Percentiles rank a stretch among this genome's conserved stretches.
Conservation (phyloP, 2,888 invertebrate genomes). For the Cerastis leucographa region DNA sequence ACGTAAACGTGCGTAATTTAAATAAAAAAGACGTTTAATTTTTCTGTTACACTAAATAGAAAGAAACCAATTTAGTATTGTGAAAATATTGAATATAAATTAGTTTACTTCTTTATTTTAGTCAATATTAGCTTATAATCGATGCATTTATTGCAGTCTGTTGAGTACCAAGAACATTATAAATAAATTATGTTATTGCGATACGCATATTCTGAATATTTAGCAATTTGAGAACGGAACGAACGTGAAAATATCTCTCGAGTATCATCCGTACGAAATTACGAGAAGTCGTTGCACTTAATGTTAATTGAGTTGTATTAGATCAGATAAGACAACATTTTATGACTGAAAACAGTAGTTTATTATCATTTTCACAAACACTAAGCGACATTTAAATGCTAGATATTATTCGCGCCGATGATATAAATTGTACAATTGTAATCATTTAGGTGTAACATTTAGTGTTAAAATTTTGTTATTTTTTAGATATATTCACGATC, state of each 20-base stretch:
- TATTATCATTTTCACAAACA: neutral
- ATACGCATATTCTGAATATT: conserved; percentile 36
- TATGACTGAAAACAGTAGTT: conserved; percentile 5
- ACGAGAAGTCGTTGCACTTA: conserved; percentile 14
- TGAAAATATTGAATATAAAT: conserved; percentile 25
- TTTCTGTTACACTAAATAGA: neutral
- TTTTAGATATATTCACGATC: too few relatives aligned
- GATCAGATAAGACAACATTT: conserved; percentile 27
- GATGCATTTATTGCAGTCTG: conserved; percentile 25
- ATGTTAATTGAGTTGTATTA: conserved; percentile 8
- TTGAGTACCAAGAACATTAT: neutral
- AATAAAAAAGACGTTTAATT: neutral
- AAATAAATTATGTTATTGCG: conserved; percentile 18
- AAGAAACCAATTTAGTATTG: conserved; percentile 24
- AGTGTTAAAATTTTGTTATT: too few relatives aligned
- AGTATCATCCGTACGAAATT: conserved; percentile 20
- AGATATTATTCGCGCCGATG: too few relatives aligned
- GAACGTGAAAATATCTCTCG: conserved; percentile 17
- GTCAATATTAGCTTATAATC: conserved; percentile 10
- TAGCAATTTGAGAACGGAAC: conserved; percentile 22
- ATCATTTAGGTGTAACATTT: too few relatives aligned
- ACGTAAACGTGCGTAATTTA: too few relatives aligned
- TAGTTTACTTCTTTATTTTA: neutral
- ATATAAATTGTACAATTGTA: neutral
- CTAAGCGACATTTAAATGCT: too few relatives aligned